Evolutionary conservation across 2,113 vertebrate genomes (phyloP).

Genomic region (Todiramphus saurophagus): DNA sequence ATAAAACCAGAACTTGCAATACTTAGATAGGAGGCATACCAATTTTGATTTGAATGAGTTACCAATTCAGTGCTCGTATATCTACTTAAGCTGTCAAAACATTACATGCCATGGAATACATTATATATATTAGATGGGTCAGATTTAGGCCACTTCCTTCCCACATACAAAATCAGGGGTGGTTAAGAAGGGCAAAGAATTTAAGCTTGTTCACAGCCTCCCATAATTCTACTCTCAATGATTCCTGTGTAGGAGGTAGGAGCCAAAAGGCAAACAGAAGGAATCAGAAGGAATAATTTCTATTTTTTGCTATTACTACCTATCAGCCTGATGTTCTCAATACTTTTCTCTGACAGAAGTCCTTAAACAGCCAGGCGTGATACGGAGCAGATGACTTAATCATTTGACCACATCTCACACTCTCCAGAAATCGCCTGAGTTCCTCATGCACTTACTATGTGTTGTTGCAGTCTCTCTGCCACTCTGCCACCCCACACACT

Average conservation of each 20-base stretch:
- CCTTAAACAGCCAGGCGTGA: neutral
- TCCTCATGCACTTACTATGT: neutral
- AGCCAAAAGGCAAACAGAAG: neutral
- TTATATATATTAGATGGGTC: slow-evolving; percentile 55
- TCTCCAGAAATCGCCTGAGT: neutral
- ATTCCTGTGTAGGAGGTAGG: neutral
- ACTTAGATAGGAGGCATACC: slow-evolving; percentile 52
- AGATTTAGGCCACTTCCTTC: slow-evolving; percentile 66
- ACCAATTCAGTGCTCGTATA: slow-evolving; percentile 1
- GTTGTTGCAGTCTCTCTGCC: neutral
- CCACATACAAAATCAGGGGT: slow-evolving; percentile 31
- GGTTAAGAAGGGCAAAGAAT: slow-evolving; percentile 12
- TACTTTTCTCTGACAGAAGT: slow-evolving; percentile 1
- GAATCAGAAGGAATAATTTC: neutral
- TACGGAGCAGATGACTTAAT: slow-evolving; percentile 24
- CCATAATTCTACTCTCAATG: slow-evolving; percentile 16
- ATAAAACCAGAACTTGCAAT: slow-evolving; percentile 62
- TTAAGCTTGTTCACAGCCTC: slow-evolving; percentile 14
- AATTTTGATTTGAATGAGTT: slow-evolving; percentile 47
- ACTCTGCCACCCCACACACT: neutral
- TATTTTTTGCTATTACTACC: neutral
- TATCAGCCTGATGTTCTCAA: neutral
- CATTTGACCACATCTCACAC: neutral
- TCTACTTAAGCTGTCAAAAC: slow-evolving; percentile 70
- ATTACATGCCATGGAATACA: slow-evolving; percentile 41